Percentiles rank a stretch among this genome's conserved stretches.
Conservation (phyloP, 2,797 vertebrate species). For the Lophura swinhoii region DNA sequence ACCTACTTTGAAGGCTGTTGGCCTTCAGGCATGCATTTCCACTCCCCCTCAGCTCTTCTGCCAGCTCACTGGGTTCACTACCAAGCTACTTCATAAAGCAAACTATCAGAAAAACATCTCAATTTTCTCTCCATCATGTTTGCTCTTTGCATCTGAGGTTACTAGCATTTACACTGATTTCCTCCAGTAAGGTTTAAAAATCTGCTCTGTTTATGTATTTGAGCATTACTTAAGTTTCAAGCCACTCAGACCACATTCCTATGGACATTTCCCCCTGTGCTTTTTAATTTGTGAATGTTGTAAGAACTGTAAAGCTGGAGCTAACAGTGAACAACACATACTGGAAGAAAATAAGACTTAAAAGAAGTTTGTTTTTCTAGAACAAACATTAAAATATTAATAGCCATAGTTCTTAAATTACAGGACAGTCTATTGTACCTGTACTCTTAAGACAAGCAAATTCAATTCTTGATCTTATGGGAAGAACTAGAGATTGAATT, state of each 20-base stretch:
- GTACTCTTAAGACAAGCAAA: not conserved
- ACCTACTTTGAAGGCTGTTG: not conserved
- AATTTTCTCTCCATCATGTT: not conserved
- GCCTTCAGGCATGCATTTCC: not conserved
- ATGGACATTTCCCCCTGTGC: not conserved
- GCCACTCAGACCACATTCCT: not conserved
- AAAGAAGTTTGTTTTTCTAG: not conserved
- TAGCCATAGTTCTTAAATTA: not conserved
- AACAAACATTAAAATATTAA: slow-evolving; percentile 18
- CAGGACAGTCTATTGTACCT: not conserved
- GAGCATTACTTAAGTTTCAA: not conserved
- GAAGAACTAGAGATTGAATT: not conserved
- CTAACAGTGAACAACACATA: accelerated
- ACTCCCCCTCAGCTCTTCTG: not conserved
- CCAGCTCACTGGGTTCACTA: not conserved
- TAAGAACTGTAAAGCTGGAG: not conserved
- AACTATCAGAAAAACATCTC: not conserved
- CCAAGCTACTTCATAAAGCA: not conserved
- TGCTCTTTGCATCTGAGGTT: not conserved
- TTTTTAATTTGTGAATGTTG: not conserved
- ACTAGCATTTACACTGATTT: not conserved
- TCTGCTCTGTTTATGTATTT: not conserved
- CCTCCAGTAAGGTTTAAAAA: not conserved
- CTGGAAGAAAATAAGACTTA: not conserved
- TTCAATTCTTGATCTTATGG: not conserved